Evolutionary conservation across 2,888 invertebrate species (phyloP).

Genomic region (Scaptomyza cyrtandrae): DNA sequence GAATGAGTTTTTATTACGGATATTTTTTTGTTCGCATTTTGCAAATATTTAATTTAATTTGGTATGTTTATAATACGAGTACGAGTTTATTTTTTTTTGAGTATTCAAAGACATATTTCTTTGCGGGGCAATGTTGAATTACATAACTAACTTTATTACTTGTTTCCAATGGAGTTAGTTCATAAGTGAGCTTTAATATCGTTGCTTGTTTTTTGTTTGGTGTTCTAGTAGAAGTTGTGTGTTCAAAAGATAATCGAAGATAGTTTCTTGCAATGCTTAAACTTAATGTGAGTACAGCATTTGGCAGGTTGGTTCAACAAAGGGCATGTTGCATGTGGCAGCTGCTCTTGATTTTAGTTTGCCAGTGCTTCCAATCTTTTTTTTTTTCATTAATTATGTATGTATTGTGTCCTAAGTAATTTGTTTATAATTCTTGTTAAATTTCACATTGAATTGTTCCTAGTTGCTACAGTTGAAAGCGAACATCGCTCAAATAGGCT

Average conservation of each 20-base stretch:
- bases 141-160: conserved; percentile 43
- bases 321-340: conserved; percentile 15
- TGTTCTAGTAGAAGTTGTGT: conserved; percentile 47
- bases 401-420: conserved; percentile 35
- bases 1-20: conserved; percentile 38
- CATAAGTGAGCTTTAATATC: conserved; percentile 65
- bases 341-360: conserved; percentile 1
- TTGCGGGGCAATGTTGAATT: conserved; percentile 48
- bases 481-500: conserved; percentile 81
- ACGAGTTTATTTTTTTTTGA: conserved; percentile 13
- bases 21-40: background rate
- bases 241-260: conserved; percentile 56
- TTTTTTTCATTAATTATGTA: conserved; percentile 16
- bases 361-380: conserved; percentile 7
- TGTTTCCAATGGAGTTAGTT: conserved; percentile 45
- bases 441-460: conserved; percentile 65
- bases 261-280: conserved; percentile 37
- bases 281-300: conserved; percentile 55
- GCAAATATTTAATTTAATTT: conserved; percentile 24
- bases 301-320: conserved; percentile 54
- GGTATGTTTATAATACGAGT: conserved; percentile 27
- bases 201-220: conserved; percentile 62
- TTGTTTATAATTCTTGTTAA: conserved; percentile 32
- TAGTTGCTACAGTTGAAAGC: conserved; percentile 79
- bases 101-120: conserved; percentile 16